Conservation (phyloP, 1,140 invertebrate species). For the Anadara kagoshimensis region DNA sequence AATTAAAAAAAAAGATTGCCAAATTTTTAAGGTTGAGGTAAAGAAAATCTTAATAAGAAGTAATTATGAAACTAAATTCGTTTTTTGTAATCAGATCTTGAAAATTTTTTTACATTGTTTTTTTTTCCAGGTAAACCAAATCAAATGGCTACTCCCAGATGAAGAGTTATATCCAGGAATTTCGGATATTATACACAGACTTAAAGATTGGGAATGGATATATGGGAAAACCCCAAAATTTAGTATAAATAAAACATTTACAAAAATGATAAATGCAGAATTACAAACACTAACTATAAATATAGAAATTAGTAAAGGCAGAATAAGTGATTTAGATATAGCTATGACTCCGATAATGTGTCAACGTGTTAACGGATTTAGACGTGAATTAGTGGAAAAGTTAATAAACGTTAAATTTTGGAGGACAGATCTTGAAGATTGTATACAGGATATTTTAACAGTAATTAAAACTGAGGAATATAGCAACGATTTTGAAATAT, state of each 20-base stretch:
- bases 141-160: constrained; percentile 90
- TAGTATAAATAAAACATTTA: constrained; percentile 70
- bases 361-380: too few species aligned
- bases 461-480: too few species aligned
- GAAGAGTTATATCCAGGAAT: constrained; percentile 89
- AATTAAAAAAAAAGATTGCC: neutral
- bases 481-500: too few species aligned
- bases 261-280: constrained; percentile 3
- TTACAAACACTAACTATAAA: neutral
- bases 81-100: neutral
- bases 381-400: too few species aligned
- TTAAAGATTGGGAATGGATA: constrained; percentile 89
- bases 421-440: too few species aligned
- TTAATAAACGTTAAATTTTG: too few species aligned
- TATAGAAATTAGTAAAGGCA: constrained; percentile 9
- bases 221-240: constrained; percentile 93
- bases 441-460: too few species aligned
- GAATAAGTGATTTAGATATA: constrained; percentile 4
- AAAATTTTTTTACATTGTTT: neutral
- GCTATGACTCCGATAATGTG: neutral
- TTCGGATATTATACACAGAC: constrained; percentile 78
- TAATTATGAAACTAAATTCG: neutral
- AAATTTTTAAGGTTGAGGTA: neutral
- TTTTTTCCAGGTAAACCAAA: constrained; percentile 22
- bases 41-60: neutral